A percentile compares a stretch with the other conserved stretches of the same genome.
Evolutionary conservation across 1,140 invertebrate genomes (phyloP).

Genomic region (Cherax destructor): DNA sequence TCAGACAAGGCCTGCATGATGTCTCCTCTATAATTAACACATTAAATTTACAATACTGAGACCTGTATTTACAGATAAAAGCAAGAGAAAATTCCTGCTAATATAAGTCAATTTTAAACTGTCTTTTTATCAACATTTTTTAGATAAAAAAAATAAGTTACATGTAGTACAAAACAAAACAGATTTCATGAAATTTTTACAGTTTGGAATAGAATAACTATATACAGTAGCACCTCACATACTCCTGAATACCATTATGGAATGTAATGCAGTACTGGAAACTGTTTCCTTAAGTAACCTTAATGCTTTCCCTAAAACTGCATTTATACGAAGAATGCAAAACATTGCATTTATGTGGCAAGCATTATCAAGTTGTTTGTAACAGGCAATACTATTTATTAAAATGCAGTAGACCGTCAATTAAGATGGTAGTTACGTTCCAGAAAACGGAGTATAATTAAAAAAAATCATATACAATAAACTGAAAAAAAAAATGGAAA

Average conservation of each 20-base stretch:
- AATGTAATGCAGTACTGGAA: not conserved
- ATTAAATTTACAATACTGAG: not conserved
- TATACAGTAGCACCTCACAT: not conserved
- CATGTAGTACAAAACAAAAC: not conserved
- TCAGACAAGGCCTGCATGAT: too few relatives aligned
- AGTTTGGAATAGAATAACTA: not conserved
- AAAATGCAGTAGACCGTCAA: too few relatives aligned
- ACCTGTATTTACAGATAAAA: not conserved
- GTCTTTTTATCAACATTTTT: conserved; percentile 13
- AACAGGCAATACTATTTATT: too few relatives aligned
- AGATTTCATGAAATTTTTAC: not conserved
- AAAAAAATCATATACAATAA: too few relatives aligned
- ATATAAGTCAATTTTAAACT: not conserved
- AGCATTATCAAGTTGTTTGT: too few relatives aligned
- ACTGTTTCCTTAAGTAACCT: not conserved
- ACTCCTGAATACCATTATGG: not conserved
- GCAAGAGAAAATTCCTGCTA: not conserved
- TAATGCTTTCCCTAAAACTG: not conserved
- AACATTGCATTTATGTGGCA: too few relatives aligned
- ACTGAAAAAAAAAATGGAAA: too few relatives aligned
- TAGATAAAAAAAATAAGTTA: not conserved
- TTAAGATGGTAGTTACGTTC: too few relatives aligned
- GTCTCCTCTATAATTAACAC: not conserved
- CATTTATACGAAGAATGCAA: too few relatives aligned
- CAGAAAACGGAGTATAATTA: too few relatives aligned